Percentiles rank a stretch among this genome's conserved stretches.
Evolutionary conservation across 2,888 invertebrate species (phyloP).

Genomic region (Chrysolina americana): DNA sequence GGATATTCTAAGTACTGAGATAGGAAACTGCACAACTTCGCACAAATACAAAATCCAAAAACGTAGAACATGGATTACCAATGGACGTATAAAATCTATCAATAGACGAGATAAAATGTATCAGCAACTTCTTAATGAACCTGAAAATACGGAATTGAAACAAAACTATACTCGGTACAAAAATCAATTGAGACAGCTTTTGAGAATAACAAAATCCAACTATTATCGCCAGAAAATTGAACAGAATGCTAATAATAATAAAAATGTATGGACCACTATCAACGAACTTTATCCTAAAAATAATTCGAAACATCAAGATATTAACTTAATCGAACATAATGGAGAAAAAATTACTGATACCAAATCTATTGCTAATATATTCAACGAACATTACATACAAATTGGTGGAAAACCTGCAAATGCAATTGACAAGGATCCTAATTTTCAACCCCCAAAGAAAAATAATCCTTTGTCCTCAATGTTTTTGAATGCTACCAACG

Average conservation of each 20-base stretch:
- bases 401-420: neutral
- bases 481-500: too few relatives aligned
- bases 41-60: slow-evolving; percentile 26
- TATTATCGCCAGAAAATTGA: slow-evolving; percentile 20
- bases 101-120: slow-evolving; percentile 30
- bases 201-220: slow-evolving; percentile 25
- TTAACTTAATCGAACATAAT: slow-evolving; percentile 17
- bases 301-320: slow-evolving; percentile 19
- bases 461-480: neutral
- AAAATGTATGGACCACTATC: slow-evolving; percentile 28
- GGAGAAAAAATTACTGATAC: slow-evolving; percentile 13
- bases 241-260: slow-evolving; percentile 20
- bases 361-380: slow-evolving; percentile 11
- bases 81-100: slow-evolving; percentile 23
- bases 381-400: slow-evolving; percentile 22
- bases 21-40: slow-evolving; percentile 13
- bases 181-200: slow-evolving; percentile 6
- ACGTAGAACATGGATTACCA: slow-evolving; percentile 29
- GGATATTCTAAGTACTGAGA: slow-evolving; percentile 9
- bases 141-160: slow-evolving; percentile 19
- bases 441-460: neutral
- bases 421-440: neutral
- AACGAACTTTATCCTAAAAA: slow-evolving; percentile 26
- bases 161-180: slow-evolving; percentile 16
- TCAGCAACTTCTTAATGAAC: slow-evolving; percentile 24